These are phyloP conservation scores for Phocoena phocoena DNA, from an alignment of 2,113 vertebrate species.

Conservation along the genomic window DNA sequence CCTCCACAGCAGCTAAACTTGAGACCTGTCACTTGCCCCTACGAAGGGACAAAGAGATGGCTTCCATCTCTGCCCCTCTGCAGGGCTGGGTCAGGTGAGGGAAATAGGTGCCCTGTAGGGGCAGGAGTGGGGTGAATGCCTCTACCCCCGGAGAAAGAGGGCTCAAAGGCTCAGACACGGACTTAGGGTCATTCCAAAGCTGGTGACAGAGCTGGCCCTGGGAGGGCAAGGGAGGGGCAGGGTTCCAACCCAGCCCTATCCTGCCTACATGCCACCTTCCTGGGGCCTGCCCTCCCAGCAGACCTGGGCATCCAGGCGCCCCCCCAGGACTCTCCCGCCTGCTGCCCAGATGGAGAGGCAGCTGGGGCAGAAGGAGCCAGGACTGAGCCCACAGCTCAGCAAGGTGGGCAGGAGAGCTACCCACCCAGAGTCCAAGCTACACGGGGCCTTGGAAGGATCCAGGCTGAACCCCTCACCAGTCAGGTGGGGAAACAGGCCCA, in stretches of 20 bases:
- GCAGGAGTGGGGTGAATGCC: neutral
- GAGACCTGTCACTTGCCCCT: neutral
- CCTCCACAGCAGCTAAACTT: neutral
- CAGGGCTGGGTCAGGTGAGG: neutral
- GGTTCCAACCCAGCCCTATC: neutral
- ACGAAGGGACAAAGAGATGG: neutral
- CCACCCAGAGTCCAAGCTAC: neutral
- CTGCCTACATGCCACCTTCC: neutral
- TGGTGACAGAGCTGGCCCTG: neutral
- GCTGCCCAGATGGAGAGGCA: neutral
- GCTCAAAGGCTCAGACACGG: neutral
- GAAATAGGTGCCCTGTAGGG: neutral
- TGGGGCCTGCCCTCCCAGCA: neutral
- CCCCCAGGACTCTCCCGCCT: neutral
- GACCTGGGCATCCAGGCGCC: neutral
- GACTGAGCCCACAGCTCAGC: neutral
- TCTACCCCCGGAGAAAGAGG: neutral
- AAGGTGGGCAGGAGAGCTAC: neutral
- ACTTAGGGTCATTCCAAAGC: neutral
- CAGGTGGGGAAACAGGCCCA: neutral
- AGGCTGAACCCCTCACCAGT: neutral
- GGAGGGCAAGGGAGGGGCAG: fast-evolving
- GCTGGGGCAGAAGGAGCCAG: neutral
- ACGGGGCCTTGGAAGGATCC: neutral
- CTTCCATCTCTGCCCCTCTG: neutral